Evolutionary conservation across 2,113 vertebrate species (phyloP).

Genomic region (Sinosuthora webbiana): DNA sequence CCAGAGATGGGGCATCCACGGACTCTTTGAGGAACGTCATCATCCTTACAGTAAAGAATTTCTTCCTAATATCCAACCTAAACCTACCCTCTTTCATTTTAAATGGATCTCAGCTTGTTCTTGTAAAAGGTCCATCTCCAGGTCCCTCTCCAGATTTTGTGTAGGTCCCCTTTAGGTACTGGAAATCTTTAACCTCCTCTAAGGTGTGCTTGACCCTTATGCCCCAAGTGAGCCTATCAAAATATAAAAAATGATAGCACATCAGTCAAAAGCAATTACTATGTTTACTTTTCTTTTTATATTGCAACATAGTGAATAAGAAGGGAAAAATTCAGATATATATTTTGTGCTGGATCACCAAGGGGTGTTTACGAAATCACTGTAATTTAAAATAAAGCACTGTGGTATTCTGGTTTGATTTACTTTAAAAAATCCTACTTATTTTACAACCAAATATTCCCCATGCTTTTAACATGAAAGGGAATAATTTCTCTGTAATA

Average conservation of each 20-base stretch:
- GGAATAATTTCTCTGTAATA: neutral
- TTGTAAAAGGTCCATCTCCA: neutral
- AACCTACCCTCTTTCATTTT: neutral
- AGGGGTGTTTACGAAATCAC: neutral
- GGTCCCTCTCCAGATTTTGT: neutral
- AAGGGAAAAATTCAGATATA: neutral
- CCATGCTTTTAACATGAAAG: neutral
- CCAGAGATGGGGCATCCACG: neutral
- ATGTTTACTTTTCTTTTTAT: neutral
- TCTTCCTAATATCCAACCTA: neutral
- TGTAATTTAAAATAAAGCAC: constrained; percentile 2
- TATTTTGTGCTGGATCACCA: neutral
- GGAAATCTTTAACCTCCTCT: neutral
- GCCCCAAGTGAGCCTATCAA: neutral
- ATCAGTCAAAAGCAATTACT: neutral
- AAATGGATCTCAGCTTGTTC: neutral
- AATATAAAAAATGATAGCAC: neutral
- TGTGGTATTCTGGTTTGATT: neutral
- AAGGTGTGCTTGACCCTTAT: neutral
- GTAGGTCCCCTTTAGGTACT: neutral
- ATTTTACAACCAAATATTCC: neutral
- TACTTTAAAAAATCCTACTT: neutral
- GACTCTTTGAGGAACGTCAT: neutral
- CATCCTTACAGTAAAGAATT: neutral
- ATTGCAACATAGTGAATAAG: neutral